phyloP scores from a whole-genome alignment of 1,140 invertebrate genomes.

The Calliopsis andreniformis region DNA sequence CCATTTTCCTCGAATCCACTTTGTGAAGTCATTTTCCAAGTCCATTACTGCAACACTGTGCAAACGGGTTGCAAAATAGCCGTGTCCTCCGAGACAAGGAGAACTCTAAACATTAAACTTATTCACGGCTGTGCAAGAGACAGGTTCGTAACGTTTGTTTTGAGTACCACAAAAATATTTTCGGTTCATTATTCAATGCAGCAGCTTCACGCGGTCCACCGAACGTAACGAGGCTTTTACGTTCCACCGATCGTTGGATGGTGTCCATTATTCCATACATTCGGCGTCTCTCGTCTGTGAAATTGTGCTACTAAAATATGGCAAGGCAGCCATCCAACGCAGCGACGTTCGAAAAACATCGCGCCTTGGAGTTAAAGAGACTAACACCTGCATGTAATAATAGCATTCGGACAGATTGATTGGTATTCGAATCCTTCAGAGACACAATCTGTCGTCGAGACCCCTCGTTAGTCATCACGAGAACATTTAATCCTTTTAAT shows the following conservation, averaged over 20 bases:
- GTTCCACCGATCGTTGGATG: slow-evolving; percentile 21
- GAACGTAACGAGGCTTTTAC: slow-evolving; percentile 4
- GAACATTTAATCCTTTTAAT: no score
- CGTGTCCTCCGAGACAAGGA: no score
- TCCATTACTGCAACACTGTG: no score
- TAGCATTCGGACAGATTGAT: slow-evolving; percentile 20
- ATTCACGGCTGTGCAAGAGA: no score
- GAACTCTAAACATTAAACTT: no score
- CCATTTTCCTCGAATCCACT: no score
- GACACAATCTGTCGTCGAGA: neutral
- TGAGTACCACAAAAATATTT: neutral
- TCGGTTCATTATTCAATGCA: slow-evolving; percentile 1
- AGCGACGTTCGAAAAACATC: slow-evolving; percentile 18
- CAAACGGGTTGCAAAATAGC: no score
- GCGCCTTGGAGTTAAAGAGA: neutral
- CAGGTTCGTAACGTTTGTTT: neutral
- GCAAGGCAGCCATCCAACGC: slow-evolving; percentile 25
- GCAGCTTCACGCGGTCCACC: neutral
- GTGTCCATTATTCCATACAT: slow-evolving; percentile 15
- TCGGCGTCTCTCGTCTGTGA: neutral
- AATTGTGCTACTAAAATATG: slow-evolving; percentile 20
- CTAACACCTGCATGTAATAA: slow-evolving; percentile 16
- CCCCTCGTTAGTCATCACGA: no score
- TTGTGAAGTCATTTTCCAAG: no score
- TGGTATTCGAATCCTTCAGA: neutral